Evolutionary conservation across 2,888 invertebrate genomes (phyloP).

Genomic region (Calameuta idolon): DNA sequence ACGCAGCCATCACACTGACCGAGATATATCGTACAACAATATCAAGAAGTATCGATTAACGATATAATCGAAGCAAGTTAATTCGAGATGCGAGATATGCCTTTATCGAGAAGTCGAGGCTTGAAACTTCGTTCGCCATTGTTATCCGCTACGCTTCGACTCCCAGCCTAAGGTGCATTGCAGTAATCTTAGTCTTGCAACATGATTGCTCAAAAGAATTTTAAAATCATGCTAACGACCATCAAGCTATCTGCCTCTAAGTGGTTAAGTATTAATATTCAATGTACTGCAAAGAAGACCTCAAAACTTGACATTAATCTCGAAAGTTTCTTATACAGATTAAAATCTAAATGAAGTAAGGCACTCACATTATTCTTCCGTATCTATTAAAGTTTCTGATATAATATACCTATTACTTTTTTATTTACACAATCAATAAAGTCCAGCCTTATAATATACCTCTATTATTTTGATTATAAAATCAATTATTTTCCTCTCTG

Average conservation of each 20-base stretch:
- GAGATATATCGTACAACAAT: neutral
- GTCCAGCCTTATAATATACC: too few species aligned
- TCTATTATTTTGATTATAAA: neutral
- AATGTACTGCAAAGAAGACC: neutral
- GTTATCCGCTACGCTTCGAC: neutral
- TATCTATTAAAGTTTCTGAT: neutral
- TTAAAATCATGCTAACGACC: conserved; percentile 56
- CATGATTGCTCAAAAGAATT: conserved; percentile 50
- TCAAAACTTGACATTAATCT: neutral
- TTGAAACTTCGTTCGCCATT: neutral
- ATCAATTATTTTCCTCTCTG: neutral
- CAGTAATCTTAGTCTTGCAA: conserved; percentile 36
- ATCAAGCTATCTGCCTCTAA: conserved; percentile 51
- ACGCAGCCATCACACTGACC: neutral
- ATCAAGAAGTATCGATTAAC: neutral
- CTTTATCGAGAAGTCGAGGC: neutral
- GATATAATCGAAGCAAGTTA: neutral
- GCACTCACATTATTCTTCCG: neutral
- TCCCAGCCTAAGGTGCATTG: conserved; percentile 18
- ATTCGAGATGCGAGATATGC: neutral
- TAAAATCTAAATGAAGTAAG: neutral
- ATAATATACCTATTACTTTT: neutral
- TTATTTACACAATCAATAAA: too few species aligned
- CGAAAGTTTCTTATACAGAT: neutral
- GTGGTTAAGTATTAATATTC: conserved; percentile 13